phyloP scores from a whole-genome alignment of 2,888 invertebrate genomes.

The Parthenolecanium corni region DNA sequence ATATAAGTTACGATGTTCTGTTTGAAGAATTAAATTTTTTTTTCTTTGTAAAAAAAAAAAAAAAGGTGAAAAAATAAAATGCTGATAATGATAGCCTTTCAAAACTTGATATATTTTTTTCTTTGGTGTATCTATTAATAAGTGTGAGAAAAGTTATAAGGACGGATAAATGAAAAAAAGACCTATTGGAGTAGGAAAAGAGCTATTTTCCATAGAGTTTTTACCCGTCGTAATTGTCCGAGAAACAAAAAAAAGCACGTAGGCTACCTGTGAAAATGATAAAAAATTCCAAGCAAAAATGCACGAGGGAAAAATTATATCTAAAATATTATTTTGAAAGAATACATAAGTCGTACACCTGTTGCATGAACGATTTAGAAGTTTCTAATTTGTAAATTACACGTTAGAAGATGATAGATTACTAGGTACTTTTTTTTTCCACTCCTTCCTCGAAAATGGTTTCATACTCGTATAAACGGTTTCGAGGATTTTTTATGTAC shows the following conservation, averaged over 20 bases:
- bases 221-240: not conserved
- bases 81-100: too few relatives aligned
- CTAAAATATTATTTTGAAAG: not conserved
- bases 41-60: too few relatives aligned
- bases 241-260: not conserved
- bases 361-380: slow-evolving; percentile 20
- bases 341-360: slow-evolving; percentile 18
- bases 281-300: not conserved
- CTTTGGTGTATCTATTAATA: too few relatives aligned
- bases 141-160: too few relatives aligned
- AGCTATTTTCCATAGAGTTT: not conserved
- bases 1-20: too few relatives aligned
- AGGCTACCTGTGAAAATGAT: not conserved
- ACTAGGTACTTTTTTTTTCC: slow-evolving; percentile 10
- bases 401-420: slow-evolving; percentile 23
- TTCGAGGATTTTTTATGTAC: not conserved
- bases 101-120: too few relatives aligned
- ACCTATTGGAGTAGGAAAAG: too few relatives aligned
- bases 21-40: too few relatives aligned
- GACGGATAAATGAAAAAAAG: too few relatives aligned
- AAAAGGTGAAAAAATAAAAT: too few relatives aligned
- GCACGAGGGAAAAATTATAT: not conserved
- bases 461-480: not conserved
- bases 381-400: slow-evolving; percentile 27
- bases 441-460: not conserved